A percentile compares a stretch with the other conserved stretches of the same genome.
Evolutionary conservation across 2,888 invertebrate genomes (phyloP).

Genomic region (Xanthostigma xanthostigma): DNA sequence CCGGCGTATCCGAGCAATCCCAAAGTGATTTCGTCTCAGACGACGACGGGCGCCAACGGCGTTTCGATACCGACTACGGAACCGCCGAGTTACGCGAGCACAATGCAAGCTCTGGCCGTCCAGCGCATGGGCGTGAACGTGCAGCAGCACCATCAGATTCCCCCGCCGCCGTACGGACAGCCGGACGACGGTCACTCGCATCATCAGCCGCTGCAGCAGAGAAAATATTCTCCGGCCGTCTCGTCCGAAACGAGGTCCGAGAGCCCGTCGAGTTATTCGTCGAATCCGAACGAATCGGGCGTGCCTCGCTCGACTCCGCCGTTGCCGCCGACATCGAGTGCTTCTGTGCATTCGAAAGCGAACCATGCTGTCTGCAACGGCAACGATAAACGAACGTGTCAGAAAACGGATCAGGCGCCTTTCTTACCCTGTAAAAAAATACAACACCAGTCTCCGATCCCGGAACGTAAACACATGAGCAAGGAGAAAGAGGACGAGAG

Average conservation of each 20-base stretch:
- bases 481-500: slow-evolving; percentile 83
- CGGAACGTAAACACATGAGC: slow-evolving; percentile 79
- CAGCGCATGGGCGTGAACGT: slow-evolving; percentile 11
- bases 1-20: slow-evolving; percentile 34
- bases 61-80: slow-evolving; percentile 61
- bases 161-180: slow-evolving; percentile 50
- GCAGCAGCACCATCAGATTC: slow-evolving; percentile 36
- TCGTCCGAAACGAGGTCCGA: slow-evolving; percentile 36
- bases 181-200: slow-evolving; percentile 24
- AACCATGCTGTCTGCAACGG: slow-evolving; percentile 18
- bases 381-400: slow-evolving; percentile 13
- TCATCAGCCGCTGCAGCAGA: slow-evolving; percentile 51
- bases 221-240: slow-evolving; percentile 51
- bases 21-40: slow-evolving; percentile 20
- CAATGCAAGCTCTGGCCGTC: slow-evolving; percentile 57
- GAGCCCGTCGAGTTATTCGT: slow-evolving; percentile 28
- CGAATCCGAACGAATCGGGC: slow-evolving; percentile 20
- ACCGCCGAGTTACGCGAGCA: slow-evolving; percentile 83
- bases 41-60: slow-evolving; percentile 6
- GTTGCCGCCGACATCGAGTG: slow-evolving; percentile 29
- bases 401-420: slow-evolving; percentile 22
- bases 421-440: slow-evolving; percentile 56
- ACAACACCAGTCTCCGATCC: slow-evolving; percentile 88
- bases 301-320: slow-evolving; percentile 20
- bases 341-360: neutral